Percentiles rank a stretch among this genome's conserved stretches.
These are phyloP conservation scores for Epiblema foenella DNA, from an alignment of 2,888 invertebrate species.

Conservation along the genomic window DNA sequence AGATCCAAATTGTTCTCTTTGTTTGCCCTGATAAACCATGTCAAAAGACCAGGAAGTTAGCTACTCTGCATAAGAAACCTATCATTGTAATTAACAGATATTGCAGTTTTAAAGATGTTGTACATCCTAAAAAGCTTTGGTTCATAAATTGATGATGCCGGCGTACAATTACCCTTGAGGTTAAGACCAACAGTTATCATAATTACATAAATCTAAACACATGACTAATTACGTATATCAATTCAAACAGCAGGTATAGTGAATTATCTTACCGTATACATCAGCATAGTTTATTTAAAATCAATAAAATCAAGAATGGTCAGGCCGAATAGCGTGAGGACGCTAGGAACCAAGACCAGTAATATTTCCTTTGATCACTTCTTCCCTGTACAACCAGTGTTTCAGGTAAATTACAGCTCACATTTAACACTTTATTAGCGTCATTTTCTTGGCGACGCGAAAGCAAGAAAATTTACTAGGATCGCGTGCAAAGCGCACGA, in stretches of 20 bases:
- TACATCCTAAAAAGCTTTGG: not conserved
- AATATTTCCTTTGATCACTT: not conserved
- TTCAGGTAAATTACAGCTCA: conserved; percentile 1
- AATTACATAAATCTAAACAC: not conserved
- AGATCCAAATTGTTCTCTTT: no score
- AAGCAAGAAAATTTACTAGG: conserved; percentile 24
- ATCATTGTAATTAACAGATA: not conserved
- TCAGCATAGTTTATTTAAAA: conserved; percentile 68
- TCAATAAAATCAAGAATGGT: conserved; percentile 54
- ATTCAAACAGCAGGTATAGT: conserved; percentile 2
- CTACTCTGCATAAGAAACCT: no score
- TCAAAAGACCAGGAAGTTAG: no score
- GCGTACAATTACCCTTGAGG: conserved; percentile 7
- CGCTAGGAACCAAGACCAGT: conserved; percentile 49
- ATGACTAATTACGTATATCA: conserved; percentile 1
- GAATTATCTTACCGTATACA: conserved; percentile 75
- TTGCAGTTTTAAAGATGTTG: not conserved
- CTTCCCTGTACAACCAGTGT: conserved; percentile 7
- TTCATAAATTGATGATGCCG: not conserved
- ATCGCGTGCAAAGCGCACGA: conserved; percentile 10
- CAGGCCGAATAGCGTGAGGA: conserved; percentile 59
- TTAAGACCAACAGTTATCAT: conserved; percentile 17
- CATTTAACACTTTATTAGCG: conserved; percentile 8
- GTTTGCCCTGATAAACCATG: no score
- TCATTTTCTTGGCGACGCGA: conserved; percentile 7